These are phyloP conservation scores for Ianthella basta DNA, from an alignment of 37 sponge, comb jelly and placozoan species.

Conservation along the genomic window DNA sequence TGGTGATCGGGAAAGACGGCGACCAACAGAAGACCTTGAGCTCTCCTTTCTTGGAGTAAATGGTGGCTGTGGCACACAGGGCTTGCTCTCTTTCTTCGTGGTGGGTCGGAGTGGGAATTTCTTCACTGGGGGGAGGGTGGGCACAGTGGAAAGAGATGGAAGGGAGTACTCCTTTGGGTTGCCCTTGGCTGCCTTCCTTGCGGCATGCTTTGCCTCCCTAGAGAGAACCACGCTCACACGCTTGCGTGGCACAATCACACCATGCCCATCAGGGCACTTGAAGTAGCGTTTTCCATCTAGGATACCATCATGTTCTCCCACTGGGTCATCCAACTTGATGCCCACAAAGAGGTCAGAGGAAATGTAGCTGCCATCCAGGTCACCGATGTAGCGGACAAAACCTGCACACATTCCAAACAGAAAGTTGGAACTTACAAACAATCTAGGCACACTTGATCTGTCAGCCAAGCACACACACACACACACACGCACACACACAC, in stretches of 20 bases:
- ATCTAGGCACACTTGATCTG: neutral
- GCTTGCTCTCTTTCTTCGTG: neutral
- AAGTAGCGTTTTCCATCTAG: conserved; percentile 78
- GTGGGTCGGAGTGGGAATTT: neutral
- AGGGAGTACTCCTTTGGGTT: neutral
- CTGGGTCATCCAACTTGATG: conserved; percentile 86
- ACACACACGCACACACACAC: neutral
- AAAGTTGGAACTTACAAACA: neutral
- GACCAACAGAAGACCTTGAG: neutral
- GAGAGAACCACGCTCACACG: conserved; percentile 42
- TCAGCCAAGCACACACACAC: neutral
- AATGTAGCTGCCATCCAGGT: conserved; percentile 65
- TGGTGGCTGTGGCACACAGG: neutral
- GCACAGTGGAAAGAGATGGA: neutral
- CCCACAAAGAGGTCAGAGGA: conserved; percentile 63
- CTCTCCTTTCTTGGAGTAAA: neutral
- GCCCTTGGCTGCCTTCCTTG: neutral
- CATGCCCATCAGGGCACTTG: conserved; percentile 73
- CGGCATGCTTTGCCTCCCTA: neutral
- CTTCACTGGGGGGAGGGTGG: neutral
- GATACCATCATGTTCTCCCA: conserved; percentile 83
- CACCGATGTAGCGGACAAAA: conserved; percentile 75
- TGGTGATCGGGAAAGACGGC: neutral
- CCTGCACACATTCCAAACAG: conserved; percentile 28
- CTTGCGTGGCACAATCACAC: conserved; percentile 61